These are phyloP conservation scores for Hylaea fasciaria DNA, from an alignment of 2,888 invertebrate genomes.

Conservation along the genomic window DNA sequence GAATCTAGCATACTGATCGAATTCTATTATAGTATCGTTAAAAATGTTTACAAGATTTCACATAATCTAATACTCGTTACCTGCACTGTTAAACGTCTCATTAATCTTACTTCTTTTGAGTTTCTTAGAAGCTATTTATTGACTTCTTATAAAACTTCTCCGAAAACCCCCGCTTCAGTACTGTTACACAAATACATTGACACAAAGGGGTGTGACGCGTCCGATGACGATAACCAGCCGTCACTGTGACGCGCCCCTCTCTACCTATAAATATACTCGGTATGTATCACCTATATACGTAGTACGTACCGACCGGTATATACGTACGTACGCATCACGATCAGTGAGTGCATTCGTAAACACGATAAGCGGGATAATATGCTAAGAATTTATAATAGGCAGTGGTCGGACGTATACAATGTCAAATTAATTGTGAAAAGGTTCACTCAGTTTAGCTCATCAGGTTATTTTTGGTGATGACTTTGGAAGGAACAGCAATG, in stretches of 20 bases:
- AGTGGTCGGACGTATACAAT: constrained; percentile 26
- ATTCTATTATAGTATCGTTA: background rate
- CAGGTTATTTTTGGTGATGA: constrained; percentile 33
- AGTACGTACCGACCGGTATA: constrained; percentile 17
- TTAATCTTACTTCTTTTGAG: too few species aligned
- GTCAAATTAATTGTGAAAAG: constrained; percentile 35
- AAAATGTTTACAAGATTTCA: background rate
- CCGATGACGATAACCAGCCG: constrained; percentile 43
- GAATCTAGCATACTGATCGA: background rate
- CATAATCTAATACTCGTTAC: too few species aligned
- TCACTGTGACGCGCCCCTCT: constrained; percentile 59
- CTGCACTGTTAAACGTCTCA: too few species aligned
- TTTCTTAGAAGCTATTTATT: too few species aligned
- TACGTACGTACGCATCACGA: constrained; percentile 7
- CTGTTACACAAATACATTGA: constrained; percentile 20
- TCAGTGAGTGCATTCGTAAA: constrained; percentile 21
- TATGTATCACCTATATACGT: constrained; percentile 37
- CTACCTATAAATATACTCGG: constrained; percentile 24
- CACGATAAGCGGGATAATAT: constrained; percentile 23
- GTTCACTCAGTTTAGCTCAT: constrained; percentile 16
- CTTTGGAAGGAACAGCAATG: constrained; percentile 3
- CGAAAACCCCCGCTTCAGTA: constrained; percentile 2
- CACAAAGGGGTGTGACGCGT: constrained; percentile 56
- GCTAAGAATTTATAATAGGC: constrained; percentile 25
- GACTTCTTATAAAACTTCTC: too few species aligned